A percentile compares a stretch with the other conserved stretches of the same genome.
Conservation (phyloP, 2,888 invertebrate genomes). For the Hydraecia micacea region DNA sequence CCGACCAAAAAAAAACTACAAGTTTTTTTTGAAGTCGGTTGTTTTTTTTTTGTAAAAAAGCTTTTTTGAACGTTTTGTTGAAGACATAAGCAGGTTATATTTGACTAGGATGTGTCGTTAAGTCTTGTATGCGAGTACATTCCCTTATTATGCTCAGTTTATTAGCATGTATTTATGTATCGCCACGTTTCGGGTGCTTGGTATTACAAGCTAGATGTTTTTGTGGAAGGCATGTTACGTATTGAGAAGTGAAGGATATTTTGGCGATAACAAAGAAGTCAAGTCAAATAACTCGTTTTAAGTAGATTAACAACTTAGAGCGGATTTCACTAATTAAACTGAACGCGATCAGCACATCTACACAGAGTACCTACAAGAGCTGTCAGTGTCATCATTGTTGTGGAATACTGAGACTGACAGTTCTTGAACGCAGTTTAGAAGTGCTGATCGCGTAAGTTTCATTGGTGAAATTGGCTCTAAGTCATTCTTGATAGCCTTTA, state of each 20-base stretch:
- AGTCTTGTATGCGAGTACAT: slow-evolving; percentile 18
- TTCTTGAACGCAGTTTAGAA: neutral
- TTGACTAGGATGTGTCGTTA: slow-evolving; percentile 40
- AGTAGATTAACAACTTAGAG: neutral
- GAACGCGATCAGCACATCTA: neutral
- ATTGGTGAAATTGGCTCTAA: neutral
- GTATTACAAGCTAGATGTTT: slow-evolving; percentile 7
- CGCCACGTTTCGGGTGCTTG: slow-evolving; percentile 27
- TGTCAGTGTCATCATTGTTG: neutral
- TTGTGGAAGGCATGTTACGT: neutral
- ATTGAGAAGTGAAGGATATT: neutral
- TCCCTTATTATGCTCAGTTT: slow-evolving; percentile 16
- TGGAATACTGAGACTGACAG: neutral
- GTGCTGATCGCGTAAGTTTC: neutral
- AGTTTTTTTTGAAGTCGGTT: too few species aligned
- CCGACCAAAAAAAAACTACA: too few species aligned
- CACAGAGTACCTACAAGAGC: neutral
- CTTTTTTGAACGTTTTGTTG: neutral
- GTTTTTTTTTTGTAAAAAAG: too few species aligned
- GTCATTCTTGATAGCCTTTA: too few species aligned
- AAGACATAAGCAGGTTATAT: slow-evolving; percentile 3
- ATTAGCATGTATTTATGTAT: slow-evolving; percentile 50
- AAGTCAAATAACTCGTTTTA: too few species aligned
- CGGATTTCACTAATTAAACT: neutral
- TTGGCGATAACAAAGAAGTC: neutral